Conservation (phyloP, 2,113 vertebrate genomes). For the Ictidomys tridecemlineatus region DNA sequence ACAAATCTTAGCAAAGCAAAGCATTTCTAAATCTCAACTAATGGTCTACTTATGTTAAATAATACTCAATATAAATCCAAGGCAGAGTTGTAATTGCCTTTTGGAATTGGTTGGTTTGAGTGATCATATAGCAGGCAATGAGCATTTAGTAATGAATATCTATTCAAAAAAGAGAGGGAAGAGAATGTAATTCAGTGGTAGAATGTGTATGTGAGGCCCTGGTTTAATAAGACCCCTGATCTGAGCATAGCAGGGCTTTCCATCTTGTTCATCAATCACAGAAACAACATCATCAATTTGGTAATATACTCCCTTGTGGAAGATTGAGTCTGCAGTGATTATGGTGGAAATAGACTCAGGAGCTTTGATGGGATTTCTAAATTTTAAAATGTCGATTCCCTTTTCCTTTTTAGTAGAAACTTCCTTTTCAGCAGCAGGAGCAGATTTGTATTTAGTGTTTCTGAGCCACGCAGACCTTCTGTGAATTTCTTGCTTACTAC, state of each 20-base stretch:
- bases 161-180: background rate
- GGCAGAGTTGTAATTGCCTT: background rate
- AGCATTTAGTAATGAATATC: background rate
- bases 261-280: constrained; percentile 96
- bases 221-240: constrained; percentile 94
- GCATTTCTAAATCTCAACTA: background rate
- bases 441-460: constrained; percentile 98
- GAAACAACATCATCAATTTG: constrained; percentile 98
- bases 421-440: constrained; percentile 97
- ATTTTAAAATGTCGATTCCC: constrained; percentile 97
- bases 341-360: constrained; percentile 98
- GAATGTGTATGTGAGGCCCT: background rate
- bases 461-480: constrained; percentile 96
- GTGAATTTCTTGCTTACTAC: constrained; percentile 98
- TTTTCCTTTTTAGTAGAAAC: constrained; percentile 99
- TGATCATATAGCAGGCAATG: background rate
- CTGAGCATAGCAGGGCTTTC: constrained; percentile 96
- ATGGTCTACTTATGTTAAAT: background rate
- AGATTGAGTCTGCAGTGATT: constrained; percentile 97
- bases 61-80: background rate
- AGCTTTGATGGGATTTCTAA: constrained; percentile 99
- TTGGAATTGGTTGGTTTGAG: background rate
- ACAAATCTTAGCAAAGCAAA: constrained; percentile 10
- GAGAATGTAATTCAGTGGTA: background rate
- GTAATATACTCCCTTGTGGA: constrained; percentile 98